Evolutionary conservation across 2,113 vertebrate species (phyloP), one percentile per base, ranked within the genome.

Genomic region (Dromas ardeola): DNA sequence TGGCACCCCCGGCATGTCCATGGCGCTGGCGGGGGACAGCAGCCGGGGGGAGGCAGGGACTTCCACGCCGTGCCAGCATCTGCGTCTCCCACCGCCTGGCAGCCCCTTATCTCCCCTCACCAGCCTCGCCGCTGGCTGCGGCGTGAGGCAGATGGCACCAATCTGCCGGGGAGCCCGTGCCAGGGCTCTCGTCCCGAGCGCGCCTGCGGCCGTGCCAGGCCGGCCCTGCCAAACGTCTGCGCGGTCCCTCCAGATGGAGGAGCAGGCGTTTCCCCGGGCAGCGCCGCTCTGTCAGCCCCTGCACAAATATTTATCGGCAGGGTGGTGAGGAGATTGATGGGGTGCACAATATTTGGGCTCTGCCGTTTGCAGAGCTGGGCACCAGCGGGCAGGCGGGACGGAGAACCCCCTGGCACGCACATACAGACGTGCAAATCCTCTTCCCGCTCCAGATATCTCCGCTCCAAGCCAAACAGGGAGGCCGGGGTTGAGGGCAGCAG

Each of bases 61-160:
- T 66, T 45, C 73, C 6, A 15, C 4, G 0, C 29, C 8, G 21
- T 85, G 90, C 79, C 93, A 94, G 81, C 29, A 95, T 96, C 97
- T 98, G 93, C 32, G 63, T 82, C 87, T 93, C 89, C 85, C 86
- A 81, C 67, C 1, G 52, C 92, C 42, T 92, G 94, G 97, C 96
- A 93, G 77, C 88, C 89, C 63, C 85, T 92, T 93, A 92, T 93
- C 94, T 91, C 93, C 88, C 85, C 59, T 81, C 90, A 45, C 55
- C 94, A 90, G 86, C 86, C 93, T 86, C 4, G 30, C 79, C 34
- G 47, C 88, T 96, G 96, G 91, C 96, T 65, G 93, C 67, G 4
- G 88, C 2, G 14, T 8, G 3, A 94, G 92, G 95, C 97, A 98
- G 98, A 98, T 98, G 98, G 98, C 98, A 97, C 95, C 98, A 98